phyloP scores from a whole-genome alignment of 2,797 vertebrate species.

The Phoebastria nigripes region DNA sequence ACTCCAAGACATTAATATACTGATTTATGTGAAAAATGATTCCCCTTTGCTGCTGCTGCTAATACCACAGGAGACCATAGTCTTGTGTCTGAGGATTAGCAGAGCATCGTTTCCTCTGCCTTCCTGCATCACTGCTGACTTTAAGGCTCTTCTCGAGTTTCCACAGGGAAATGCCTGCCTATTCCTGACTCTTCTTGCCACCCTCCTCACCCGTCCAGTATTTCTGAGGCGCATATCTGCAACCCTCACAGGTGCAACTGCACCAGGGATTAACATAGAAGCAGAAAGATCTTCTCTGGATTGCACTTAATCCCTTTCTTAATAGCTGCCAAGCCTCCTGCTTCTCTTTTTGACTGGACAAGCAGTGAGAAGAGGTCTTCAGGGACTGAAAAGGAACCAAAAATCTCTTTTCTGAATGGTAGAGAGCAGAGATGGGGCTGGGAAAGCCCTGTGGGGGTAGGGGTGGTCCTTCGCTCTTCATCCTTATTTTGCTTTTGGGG shows the following conservation, averaged over 20 bases:
- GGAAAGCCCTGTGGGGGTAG: not conserved
- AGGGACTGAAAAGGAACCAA: not conserved
- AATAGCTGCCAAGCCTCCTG: not conserved
- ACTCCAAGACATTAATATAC: not conserved
- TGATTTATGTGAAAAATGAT: not conserved
- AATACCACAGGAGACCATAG: not conserved
- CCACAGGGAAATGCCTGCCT: not conserved
- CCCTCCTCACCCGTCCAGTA: not conserved
- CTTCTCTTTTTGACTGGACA: not conserved
- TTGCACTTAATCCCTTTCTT: not conserved
- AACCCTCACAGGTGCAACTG: not conserved
- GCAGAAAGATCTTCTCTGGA: not conserved
- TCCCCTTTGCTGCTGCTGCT: not conserved
- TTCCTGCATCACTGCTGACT: not conserved
- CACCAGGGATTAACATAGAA: not conserved
- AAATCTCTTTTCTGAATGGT: not conserved
- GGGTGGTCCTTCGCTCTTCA: not conserved
- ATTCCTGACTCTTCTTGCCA: not conserved
- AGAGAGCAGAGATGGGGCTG: not conserved
- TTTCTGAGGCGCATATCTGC: not conserved
- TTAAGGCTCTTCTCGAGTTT: not conserved
- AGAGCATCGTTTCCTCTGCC: accelerated
- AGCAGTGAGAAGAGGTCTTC: not conserved
- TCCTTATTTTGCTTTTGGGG: not conserved
- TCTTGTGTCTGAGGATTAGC: not conserved